Conservation (phyloP, 2,797 vertebrate genomes). For the Enteromius paludinosus region DNA sequence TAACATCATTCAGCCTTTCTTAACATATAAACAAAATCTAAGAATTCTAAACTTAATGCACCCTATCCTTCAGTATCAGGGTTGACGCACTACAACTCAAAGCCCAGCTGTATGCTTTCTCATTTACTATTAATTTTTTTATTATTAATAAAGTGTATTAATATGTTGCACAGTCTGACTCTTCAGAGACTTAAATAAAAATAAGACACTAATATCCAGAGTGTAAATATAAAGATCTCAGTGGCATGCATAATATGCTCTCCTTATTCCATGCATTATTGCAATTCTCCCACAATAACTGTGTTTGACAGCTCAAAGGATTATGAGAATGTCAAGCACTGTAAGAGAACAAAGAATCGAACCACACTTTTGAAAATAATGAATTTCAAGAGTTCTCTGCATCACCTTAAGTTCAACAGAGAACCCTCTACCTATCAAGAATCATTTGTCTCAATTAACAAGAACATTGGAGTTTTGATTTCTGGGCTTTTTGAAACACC, state of each 20-base stretch:
- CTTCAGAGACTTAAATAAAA: not conserved
- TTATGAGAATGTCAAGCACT: slow-evolving; percentile 18
- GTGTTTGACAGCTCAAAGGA: slow-evolving; percentile 30
- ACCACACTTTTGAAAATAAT: not conserved
- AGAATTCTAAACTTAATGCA: not conserved
- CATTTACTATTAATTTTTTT: not conserved
- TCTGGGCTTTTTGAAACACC: not conserved
- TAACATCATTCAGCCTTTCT: not conserved
- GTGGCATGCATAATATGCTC: not conserved
- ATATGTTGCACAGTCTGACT: not conserved
- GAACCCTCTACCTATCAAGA: not conserved
- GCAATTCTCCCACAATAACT: not conserved
- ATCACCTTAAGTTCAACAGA: not conserved
- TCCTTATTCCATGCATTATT: slow-evolving; percentile 21
- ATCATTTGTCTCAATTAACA: not conserved
- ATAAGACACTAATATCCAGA: not conserved
- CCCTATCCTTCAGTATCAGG: not conserved
- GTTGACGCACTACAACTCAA: not conserved
- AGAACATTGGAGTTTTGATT: not conserved
- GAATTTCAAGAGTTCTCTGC: not conserved
- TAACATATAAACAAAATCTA: not conserved
- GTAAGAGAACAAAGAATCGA: slow-evolving; percentile 1
- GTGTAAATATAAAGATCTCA: not conserved
- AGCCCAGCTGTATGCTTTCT: not conserved
- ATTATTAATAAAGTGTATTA: not conserved